phyloP scores from a whole-genome alignment of 2,888 invertebrate species.

The Parnassius glacialis region DNA sequence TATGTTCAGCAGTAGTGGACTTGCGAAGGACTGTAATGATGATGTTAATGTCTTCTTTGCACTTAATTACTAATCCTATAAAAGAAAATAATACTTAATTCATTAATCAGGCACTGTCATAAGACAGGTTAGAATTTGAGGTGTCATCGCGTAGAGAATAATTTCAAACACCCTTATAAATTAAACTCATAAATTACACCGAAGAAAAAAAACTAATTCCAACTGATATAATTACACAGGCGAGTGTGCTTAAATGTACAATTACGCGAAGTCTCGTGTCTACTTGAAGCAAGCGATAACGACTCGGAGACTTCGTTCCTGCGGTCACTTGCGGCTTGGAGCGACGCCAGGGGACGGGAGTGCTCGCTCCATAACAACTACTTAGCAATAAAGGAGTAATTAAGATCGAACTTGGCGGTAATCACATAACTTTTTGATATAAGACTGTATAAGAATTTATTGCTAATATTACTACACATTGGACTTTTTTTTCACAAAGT shows the following conservation, averaged over 20 bases:
- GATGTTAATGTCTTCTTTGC: no score
- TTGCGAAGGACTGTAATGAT: no score
- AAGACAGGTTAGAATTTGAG: no score
- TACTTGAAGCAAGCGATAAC: conserved; percentile 50
- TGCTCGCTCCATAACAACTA: conserved; percentile 7
- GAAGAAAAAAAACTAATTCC: conserved; percentile 5
- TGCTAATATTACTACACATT: no score
- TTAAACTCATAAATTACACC: neutral
- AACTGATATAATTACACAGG: conserved; percentile 12
- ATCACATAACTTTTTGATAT: conserved; percentile 21
- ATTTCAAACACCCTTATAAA: no score
- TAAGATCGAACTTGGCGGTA: conserved; percentile 21
- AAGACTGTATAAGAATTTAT: neutral
- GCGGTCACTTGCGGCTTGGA: conserved; percentile 71
- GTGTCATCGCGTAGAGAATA: neutral
- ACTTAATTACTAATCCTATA: no score
- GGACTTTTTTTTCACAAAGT: no score
- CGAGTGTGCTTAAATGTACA: conserved; percentile 25
- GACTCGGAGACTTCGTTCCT: conserved; percentile 57
- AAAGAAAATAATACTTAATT: no score
- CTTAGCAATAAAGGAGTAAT: conserved; percentile 17
- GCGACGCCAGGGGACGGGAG: conserved; percentile 58
- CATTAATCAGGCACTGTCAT: no score
- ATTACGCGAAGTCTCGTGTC: conserved; percentile 35
- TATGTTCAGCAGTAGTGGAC: no score